Evolutionary conservation across 2,797 vertebrate genomes (phyloP).

Genomic region (Zenarchopterus dispar): DNA sequence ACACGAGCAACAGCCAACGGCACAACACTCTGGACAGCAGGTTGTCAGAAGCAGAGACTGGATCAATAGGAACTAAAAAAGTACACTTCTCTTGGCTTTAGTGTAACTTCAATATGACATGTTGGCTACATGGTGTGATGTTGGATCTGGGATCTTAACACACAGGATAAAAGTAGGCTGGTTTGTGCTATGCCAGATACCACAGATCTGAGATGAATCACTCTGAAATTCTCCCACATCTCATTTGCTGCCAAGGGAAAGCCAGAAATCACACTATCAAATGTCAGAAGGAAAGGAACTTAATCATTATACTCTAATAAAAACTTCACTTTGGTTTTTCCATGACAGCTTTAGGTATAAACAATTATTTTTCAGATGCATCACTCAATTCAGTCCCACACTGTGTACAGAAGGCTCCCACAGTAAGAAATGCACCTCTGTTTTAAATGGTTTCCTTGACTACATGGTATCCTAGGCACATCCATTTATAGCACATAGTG

Average conservation of each 20-base stretch:
- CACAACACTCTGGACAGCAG: constrained; percentile 7
- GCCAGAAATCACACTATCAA: constrained; percentile 38
- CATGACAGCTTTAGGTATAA: constrained; percentile 8
- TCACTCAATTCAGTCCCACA: constrained; percentile 24
- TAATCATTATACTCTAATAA: constrained; percentile 23
- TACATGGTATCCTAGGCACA: constrained; percentile 68
- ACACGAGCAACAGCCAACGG: neutral
- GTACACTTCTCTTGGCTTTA: too few relatives aligned
- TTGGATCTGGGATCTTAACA: constrained; percentile 60
- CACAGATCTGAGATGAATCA: constrained; percentile 73
- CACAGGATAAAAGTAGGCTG: constrained; percentile 59
- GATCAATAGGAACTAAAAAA: too few relatives aligned
- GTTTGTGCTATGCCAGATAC: constrained; percentile 56
- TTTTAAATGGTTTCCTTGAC: constrained; percentile 76
- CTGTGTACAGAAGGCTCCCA: constrained; percentile 31
- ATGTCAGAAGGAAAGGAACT: constrained; percentile 43
- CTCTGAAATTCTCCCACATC: constrained; percentile 65
- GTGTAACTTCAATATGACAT: too few relatives aligned
- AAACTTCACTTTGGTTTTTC: constrained; percentile 12
- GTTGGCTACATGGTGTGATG: constrained; percentile 26
- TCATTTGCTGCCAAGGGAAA: constrained; percentile 50
- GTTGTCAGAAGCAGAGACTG: neutral
- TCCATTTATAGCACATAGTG: constrained; percentile 74
- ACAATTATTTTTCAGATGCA: constrained; percentile 15
- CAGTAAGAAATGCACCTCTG: constrained; percentile 37